A percentile compares a stretch with the other conserved stretches of the same genome.
Evolutionary conservation across 2,888 invertebrate species (phyloP).

Genomic region (Hemistola chrysoprasaria): DNA sequence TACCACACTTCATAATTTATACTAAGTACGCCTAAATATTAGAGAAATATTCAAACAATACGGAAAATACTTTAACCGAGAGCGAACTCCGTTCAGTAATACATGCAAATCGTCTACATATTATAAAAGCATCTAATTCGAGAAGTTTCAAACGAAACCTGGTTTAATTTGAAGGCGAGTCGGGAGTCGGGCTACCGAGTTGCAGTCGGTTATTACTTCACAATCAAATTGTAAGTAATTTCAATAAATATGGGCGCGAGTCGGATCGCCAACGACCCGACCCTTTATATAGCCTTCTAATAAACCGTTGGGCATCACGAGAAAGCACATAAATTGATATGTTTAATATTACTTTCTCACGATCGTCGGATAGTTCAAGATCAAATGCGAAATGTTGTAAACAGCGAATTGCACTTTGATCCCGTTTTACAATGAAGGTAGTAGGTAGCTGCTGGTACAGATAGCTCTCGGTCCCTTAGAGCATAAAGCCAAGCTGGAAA

Average conservation of each 20-base stretch:
- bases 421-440: constrained; percentile 4
- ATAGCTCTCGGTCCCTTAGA: too few relatives aligned
- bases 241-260: constrained; percentile 75
- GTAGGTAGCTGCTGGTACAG: too few relatives aligned
- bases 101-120: constrained; percentile 42
- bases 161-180: constrained; percentile 64
- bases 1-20: too few relatives aligned
- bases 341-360: constrained; percentile 81
- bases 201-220: constrained; percentile 67
- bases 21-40: too few relatives aligned
- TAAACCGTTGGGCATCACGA: constrained; percentile 78
- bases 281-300: constrained; percentile 74
- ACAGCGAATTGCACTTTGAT: constrained; percentile 12
- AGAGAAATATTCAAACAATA: too few relatives aligned
- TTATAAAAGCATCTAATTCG: constrained; percentile 70
- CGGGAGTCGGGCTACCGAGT: constrained; percentile 70
- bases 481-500: too few relatives aligned
- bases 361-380: constrained; percentile 46
- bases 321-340: constrained; percentile 80
- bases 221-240: constrained; percentile 81
- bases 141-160: constrained; percentile 63
- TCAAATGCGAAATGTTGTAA: constrained; percentile 10
- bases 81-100: constrained; percentile 17
- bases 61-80: constrained; percentile 2
- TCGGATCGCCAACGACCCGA: constrained; percentile 40